phyloP scores from a whole-genome alignment of 2,113 vertebrate species.

The Chroicocephalus ridibundus region DNA sequence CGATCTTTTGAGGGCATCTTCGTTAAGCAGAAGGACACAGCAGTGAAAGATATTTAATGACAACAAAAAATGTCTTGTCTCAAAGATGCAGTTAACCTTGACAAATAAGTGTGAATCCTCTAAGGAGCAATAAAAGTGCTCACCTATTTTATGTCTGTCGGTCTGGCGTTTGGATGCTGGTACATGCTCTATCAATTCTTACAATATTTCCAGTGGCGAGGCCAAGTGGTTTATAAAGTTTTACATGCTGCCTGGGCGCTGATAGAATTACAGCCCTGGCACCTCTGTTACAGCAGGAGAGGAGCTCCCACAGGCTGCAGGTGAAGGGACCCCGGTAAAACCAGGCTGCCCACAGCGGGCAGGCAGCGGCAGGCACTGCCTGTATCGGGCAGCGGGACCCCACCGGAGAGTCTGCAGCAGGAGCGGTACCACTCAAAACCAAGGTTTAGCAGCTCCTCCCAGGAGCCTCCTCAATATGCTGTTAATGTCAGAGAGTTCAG shows the following conservation, averaged over 20 bases:
- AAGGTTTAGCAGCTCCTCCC: not conserved
- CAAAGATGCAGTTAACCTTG: slow-evolving; percentile 63
- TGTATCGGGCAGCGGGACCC: rapidly evolving
- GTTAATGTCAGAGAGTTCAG: not conserved
- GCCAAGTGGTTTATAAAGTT: slow-evolving; percentile 47
- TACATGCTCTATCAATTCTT: slow-evolving; percentile 16
- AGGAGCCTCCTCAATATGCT: not conserved
- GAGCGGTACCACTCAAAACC: not conserved
- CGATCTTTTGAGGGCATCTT: slow-evolving; percentile 29
- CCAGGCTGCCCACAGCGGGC: not conserved
- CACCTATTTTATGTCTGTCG: slow-evolving; percentile 30
- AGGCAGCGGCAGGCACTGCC: not conserved
- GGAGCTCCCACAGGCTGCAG: not conserved
- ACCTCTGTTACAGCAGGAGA: not conserved
- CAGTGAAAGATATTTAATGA: slow-evolving; percentile 30
- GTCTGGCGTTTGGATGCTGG: not conserved
- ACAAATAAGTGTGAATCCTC: slow-evolving; percentile 18
- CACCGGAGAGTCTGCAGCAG: not conserved
- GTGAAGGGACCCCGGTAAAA: not conserved
- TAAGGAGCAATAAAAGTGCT: slow-evolving; percentile 41
- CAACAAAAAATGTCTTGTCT: slow-evolving; percentile 31
- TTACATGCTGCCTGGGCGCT: not conserved
- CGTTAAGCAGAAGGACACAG: slow-evolving; percentile 37
- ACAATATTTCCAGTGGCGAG: not conserved
- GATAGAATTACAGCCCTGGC: not conserved